Evolutionary conservation across 1,140 invertebrate species (phyloP), one percentile per base, ranked within the genome.

Genomic region (Hydropsyche tenuis): DNA sequence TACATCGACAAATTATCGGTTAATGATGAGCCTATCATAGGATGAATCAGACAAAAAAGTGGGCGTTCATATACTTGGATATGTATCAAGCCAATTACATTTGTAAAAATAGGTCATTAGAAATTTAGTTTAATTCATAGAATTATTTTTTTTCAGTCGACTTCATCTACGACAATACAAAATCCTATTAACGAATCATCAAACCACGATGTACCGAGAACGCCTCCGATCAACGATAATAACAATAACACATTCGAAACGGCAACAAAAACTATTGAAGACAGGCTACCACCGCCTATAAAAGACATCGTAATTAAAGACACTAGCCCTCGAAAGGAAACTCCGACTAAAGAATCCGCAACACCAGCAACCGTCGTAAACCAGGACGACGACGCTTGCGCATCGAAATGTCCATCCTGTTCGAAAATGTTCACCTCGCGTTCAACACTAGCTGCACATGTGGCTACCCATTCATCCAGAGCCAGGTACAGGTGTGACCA

Each of bases 401-500:
- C 22, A 5, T 12, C 42, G 9, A 63, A 72, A 16, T 77, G 75
- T 23, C 69, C 69, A n/a, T 71, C 70, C 4, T 77, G 75, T 45
- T 45, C 71, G n/a, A 77, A 81, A 78, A 78, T 80, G 46, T 82
- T 81, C 74, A 75, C 77, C 5, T 77, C 62, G n/a, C 51, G 72
- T 1, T 77, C 78, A 9, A 43, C 74, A n/a, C 73, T 81, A 14
- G 73, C 71, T 0, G 45, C 30, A 3, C 81, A 82, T 68, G 78
- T 75, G 72, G 76, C 75, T 14, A 71, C 77, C 4, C 80, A 81
- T 65, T 66, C 72, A 2, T 66, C 79, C 0, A 71, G 64, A 5
- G 77, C 91, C 74, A 88, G 89, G 0, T 93, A 92, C 77, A 88
- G 88, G 63, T 95, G 93, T 79, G 84, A 84, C 6, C 90, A 93